Evolutionary conservation across 1,140 invertebrate genomes (phyloP).

Genomic region (Camponotus pennsylvanicus): DNA sequence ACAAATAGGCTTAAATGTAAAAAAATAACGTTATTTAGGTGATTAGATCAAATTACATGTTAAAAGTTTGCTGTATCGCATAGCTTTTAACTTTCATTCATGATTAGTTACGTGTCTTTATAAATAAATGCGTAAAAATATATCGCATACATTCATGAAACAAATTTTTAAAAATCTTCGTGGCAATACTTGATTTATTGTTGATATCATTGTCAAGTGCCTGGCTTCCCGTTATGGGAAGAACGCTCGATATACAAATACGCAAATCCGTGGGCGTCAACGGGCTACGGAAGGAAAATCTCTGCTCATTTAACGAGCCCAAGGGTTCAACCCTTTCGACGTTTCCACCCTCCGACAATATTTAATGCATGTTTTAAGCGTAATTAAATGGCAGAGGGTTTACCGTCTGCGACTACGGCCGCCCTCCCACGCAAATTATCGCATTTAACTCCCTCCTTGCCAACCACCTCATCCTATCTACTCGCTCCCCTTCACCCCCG

Average conservation of each 20-base stretch:
- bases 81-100: background rate
- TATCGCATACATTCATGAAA: background rate
- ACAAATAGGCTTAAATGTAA: background rate
- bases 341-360: constrained; percentile 82
- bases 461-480: constrained; percentile 56
- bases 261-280: constrained; percentile 62
- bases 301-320: constrained; percentile 81
- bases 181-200: constrained; percentile 21
- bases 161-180: constrained; percentile 5
- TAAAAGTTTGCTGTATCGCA: background rate
- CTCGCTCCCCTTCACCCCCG: background rate
- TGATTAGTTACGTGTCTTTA: background rate
- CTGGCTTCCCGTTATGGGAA: constrained; percentile 2
- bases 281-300: constrained; percentile 76
- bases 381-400: constrained; percentile 84
- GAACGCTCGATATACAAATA: constrained; percentile 51
- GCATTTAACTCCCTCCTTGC: constrained; percentile 79
- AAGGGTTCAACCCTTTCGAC: constrained; percentile 82
- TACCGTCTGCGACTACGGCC: constrained; percentile 75
- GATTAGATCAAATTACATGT: background rate
- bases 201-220: constrained; percentile 16
- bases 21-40: background rate
- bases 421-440: constrained; percentile 83
- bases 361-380: constrained; percentile 84
- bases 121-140: background rate